Evolutionary conservation across 2,797 vertebrate genomes (phyloP).

Genomic region (Gorsachius magnificus): DNA sequence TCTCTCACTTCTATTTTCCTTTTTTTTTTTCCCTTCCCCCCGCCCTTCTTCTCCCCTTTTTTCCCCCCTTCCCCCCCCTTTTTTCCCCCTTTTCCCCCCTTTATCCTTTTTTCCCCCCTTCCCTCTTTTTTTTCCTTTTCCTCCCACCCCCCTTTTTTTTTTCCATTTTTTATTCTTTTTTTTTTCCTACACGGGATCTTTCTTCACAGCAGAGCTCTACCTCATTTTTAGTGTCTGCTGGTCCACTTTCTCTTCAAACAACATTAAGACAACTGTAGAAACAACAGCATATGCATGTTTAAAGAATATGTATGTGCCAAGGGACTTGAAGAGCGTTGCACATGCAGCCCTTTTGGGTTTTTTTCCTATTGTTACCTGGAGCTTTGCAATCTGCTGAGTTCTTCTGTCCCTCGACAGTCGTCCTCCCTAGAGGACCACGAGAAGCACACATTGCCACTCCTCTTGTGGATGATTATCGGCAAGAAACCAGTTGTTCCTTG

Average conservation of each 20-base stretch:
- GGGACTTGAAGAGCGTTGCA: too few species aligned
- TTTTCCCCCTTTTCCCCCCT: too few species aligned
- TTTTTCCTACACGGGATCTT: background rate
- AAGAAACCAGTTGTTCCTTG: background rate
- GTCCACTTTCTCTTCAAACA: background rate
- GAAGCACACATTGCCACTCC: background rate
- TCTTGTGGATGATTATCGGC: background rate
- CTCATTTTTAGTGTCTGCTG: background rate
- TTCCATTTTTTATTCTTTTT: background rate
- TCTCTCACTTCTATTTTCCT: too few species aligned
- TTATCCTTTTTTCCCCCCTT: too few species aligned
- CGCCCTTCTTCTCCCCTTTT: too few species aligned
- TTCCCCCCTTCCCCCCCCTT: too few species aligned
- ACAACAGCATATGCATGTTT: fast-evolving
- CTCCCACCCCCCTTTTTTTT: too few species aligned
- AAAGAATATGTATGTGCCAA: background rate
- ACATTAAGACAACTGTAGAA: background rate
- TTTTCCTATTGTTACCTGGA: background rate
- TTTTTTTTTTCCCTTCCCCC: too few species aligned
- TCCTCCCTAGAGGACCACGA: background rate
- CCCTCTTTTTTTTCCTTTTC: too few species aligned
- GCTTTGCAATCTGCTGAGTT: background rate
- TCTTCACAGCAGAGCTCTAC: background rate
- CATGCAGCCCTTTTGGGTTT: background rate
- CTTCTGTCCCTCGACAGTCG: background rate